Base-by-base conservation (phyloP, 2,113 vertebrate genomes). In the Sarotherodon lohbergeri region DNA sequence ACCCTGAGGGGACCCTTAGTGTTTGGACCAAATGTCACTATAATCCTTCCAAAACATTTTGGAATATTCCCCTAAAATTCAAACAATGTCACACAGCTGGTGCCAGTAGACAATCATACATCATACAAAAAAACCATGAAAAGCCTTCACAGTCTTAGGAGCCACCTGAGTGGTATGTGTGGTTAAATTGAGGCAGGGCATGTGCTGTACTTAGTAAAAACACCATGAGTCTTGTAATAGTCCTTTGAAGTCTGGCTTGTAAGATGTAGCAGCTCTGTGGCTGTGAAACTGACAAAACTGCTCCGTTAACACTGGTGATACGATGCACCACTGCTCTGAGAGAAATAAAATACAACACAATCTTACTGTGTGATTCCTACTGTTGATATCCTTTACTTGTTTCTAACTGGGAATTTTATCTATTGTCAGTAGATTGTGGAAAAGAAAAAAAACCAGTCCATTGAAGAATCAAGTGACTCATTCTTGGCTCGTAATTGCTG, bases 401-500 rank as follows among this genome's bases (percentile, higher is more conserved):
- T 79, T 41, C 19, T 84, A 88, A 88, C 55, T 68, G 88, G 84
- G 84, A 86, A 84, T 86, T n/a, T 50, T 17, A 93, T 92, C 86
- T 81, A 29, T 39, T 78, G 17, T 52, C 2, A 81, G 83, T 9
- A 63, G 80, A 83, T 59, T 12, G 82, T 54, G 50, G 71, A 36
- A 59, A 16, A 34, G 80, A 83, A 66, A 39, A 39, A 57, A 80
- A 88, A 84, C 66, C 41, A 56, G 50, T 46, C 81, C 86, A 91
- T 82, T 84, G 90, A 95, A 89, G 85, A 89, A 91, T 85, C 27
- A 36, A 91, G 88, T 94, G 90, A 91, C 86, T 95, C 91, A 89
- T 84, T 86, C 86, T 94, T 93, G 95, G 94, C 93, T 93, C 91
- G 88, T 87, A 85, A 82, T 87, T 59, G 71, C 94, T 82, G 85